Evolutionary conservation across 2,797 vertebrate genomes (phyloP).

Genomic region (Myiothlypis chrysogaster): DNA sequence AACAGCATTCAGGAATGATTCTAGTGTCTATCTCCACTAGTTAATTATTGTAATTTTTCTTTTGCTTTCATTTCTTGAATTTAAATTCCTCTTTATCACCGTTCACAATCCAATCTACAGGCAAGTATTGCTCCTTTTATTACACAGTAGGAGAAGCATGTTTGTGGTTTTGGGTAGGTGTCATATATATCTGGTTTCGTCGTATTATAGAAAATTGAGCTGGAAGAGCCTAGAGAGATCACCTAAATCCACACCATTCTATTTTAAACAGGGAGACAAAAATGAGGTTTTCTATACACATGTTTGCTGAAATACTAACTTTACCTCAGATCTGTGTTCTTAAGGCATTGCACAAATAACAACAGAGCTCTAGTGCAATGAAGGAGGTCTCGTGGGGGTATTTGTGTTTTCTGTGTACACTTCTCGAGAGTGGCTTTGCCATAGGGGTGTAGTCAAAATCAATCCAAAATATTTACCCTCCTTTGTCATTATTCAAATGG

Average conservation of each 20-base stretch:
- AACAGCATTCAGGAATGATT: background rate
- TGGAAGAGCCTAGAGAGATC: background rate
- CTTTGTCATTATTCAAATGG: background rate
- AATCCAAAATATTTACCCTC: background rate
- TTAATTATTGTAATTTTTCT: background rate
- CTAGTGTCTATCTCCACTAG: background rate
- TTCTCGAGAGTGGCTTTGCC: background rate
- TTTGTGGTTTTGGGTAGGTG: background rate
- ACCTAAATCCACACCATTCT: background rate
- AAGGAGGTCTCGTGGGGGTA: background rate
- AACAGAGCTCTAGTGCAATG: background rate
- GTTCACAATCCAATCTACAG: background rate
- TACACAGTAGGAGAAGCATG: background rate
- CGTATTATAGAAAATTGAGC: background rate
- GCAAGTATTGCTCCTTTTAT: background rate
- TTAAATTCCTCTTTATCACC: background rate
- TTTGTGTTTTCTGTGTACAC: background rate
- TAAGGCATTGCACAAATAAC: constrained; percentile 7
- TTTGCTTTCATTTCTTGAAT: background rate
- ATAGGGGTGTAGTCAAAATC: background rate
- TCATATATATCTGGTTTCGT: background rate
- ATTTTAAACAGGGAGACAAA: constrained; percentile 17
- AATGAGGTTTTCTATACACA: background rate
- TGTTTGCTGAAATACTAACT: constrained; percentile 34
- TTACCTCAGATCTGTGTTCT: background rate